These are phyloP conservation scores for Talpa occidentalis DNA, from an alignment of 2,113 vertebrate species.

Conservation along the genomic window DNA sequence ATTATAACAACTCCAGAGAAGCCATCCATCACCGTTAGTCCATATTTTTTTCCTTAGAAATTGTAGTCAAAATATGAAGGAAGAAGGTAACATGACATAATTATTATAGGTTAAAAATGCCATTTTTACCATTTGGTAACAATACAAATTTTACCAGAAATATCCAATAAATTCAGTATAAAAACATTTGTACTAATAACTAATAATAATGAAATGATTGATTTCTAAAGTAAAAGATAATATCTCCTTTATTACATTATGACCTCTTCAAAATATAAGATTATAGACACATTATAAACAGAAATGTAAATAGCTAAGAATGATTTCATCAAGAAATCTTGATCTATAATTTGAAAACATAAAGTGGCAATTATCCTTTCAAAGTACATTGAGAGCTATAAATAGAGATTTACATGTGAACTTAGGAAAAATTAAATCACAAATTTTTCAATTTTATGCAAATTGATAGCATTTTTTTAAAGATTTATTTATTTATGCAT, in stretches of 20 bases:
- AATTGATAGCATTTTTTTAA: too few species aligned
- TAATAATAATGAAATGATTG: background rate
- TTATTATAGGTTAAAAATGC: background rate
- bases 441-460: background rate
- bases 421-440: background rate
- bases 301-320: background rate
- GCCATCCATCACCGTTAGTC: background rate
- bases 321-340: background rate
- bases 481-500: too few species aligned
- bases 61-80: background rate
- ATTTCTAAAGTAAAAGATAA: background rate
- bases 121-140: background rate
- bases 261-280: background rate
- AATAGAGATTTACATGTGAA: background rate
- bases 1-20: background rate
- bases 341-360: constrained; percentile 1
- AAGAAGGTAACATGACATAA: background rate
- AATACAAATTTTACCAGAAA: background rate
- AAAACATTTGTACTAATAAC: background rate
- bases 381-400: background rate
- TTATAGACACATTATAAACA: background rate
- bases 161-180: background rate
- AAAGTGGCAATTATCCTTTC: background rate
- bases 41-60: background rate
- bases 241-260: background rate